phyloP scores from a whole-genome alignment of 2,113 vertebrate genomes.

The Pleuronectes platessa region DNA sequence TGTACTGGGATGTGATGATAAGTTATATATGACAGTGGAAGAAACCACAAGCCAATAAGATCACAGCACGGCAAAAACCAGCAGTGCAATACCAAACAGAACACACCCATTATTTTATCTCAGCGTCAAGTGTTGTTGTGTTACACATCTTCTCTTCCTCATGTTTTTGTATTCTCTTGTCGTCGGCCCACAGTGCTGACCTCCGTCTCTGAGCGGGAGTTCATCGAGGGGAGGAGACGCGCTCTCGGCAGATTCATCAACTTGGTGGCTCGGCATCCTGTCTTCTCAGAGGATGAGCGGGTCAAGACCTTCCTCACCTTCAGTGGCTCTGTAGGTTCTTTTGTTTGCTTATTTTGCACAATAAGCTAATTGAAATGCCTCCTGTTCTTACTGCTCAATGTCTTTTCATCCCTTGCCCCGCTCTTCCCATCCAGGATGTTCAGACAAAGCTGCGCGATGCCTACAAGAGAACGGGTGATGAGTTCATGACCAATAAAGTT shows the following conservation, averaged over 20 bases:
- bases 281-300: conserved; percentile 91
- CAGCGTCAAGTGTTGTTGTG: too few species aligned
- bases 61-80: too few species aligned
- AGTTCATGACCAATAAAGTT: conserved; percentile 91
- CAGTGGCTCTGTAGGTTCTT: conserved; percentile 89
- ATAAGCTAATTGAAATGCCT: background rate
- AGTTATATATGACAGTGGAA: too few species aligned
- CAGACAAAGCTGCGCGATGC: conserved; percentile 92
- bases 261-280: conserved; percentile 93
- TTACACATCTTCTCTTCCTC: background rate
- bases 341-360: background rate
- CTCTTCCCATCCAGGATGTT: conserved; percentile 86
- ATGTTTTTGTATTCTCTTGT: conserved; percentile 19
- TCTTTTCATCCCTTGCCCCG: background rate
- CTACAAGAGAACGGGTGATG: conserved; percentile 91
- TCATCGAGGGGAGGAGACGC: conserved; percentile 92
- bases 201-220: conserved; percentile 88
- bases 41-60: too few species aligned
- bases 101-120: too few species aligned
- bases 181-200: conserved; percentile 68
- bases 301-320: conserved; percentile 94
- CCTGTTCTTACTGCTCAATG: conserved; percentile 32
- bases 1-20: too few species aligned
- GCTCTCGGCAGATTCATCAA: conserved; percentile 92
- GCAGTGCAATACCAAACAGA: too few species aligned